These are phyloP conservation scores for Cyrtorhinus lividipennis DNA, from an alignment of 1,140 invertebrate species.

Conservation along the genomic window DNA sequence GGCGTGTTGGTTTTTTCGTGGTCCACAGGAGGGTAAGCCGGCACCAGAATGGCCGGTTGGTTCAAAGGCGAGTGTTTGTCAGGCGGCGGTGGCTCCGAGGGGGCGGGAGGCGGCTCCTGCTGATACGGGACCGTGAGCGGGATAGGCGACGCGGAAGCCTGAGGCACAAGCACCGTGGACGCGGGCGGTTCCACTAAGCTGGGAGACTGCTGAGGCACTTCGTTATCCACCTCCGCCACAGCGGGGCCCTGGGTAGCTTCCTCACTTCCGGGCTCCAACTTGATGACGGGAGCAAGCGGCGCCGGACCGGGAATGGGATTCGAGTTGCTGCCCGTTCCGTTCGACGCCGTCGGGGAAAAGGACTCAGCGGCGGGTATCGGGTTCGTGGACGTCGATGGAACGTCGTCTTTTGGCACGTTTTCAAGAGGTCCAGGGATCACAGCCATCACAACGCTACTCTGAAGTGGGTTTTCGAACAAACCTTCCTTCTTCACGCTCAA, in stretches of 20 bases:
- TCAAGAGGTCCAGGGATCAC: conserved; percentile 18
- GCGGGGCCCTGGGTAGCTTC: not conserved
- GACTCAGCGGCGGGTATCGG: conserved; percentile 1
- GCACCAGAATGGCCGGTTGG: conserved; percentile 20
- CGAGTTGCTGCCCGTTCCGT: not conserved
- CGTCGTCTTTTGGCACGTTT: conserved; percentile 24
- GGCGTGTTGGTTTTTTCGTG: conserved; percentile 22
- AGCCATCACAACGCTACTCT: conserved; percentile 22
- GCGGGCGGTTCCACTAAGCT: conserved; percentile 1
- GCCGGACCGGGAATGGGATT: not conserved
- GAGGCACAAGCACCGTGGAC: conserved; percentile 15
- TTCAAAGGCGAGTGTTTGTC: conserved; percentile 18
- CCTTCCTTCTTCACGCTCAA: conserved; percentile 24
- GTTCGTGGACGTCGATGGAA: not conserved
- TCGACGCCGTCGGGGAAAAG: not conserved
- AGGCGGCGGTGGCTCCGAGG: conserved; percentile 2
- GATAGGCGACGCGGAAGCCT: conserved; percentile 18
- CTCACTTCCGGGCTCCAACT: conserved; percentile 20
- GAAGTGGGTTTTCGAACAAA: conserved; percentile 21
- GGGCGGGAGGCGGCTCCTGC: not conserved
- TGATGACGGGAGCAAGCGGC: conserved; percentile 6
- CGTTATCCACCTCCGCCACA: conserved; percentile 2
- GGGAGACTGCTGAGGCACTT: conserved; percentile 8
- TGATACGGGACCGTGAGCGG: conserved; percentile 19
- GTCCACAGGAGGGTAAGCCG: conserved; percentile 20